Evolutionary conservation across 2,888 invertebrate species (phyloP).

Genomic region (Blera fallax): DNA sequence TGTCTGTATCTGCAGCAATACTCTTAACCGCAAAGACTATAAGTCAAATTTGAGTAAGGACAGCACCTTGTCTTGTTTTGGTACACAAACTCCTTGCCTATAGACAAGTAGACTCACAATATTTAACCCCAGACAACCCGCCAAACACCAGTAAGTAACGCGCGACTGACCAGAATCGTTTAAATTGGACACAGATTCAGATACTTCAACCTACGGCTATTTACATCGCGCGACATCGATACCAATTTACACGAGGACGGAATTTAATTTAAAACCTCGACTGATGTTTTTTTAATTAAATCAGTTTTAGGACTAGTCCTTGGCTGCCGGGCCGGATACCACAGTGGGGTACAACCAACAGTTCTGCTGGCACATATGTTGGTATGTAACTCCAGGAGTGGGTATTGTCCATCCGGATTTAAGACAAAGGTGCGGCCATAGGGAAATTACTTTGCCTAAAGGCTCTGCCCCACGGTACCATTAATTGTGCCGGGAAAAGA

Average conservation of each 20-base stretch:
- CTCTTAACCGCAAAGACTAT: conserved; percentile 30
- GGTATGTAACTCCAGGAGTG: conserved; percentile 52
- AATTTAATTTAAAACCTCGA: conserved; percentile 69
- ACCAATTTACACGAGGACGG: conserved; percentile 71
- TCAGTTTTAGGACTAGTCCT: conserved; percentile 55
- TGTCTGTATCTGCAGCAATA: neutral
- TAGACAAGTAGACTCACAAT: conserved; percentile 41
- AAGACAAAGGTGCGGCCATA: conserved; percentile 72
- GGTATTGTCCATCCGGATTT: conserved; percentile 65
- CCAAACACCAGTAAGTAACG: conserved; percentile 57
- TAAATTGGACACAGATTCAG: conserved; percentile 72
- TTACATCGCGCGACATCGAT: conserved; percentile 72
- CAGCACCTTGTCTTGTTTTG: conserved; percentile 54
- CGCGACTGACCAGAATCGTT: conserved; percentile 64
- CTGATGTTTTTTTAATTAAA: conserved; percentile 72
- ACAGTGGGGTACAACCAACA: neutral
- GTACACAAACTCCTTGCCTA: conserved; percentile 31
- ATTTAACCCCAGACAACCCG: conserved; percentile 51
- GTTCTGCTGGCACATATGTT: neutral
- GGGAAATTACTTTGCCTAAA: conserved; percentile 66
- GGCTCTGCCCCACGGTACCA: conserved; percentile 49
- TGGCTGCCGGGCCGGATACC: neutral
- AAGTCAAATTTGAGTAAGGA: conserved; percentile 66
- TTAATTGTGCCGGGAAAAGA: conserved; percentile 59
- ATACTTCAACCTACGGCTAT: conserved; percentile 72